A percentile compares a stretch with the other conserved stretches of the same genome.
Evolutionary conservation across 2,888 invertebrate genomes (phyloP).

Genomic region (Macropis europaea): DNA sequence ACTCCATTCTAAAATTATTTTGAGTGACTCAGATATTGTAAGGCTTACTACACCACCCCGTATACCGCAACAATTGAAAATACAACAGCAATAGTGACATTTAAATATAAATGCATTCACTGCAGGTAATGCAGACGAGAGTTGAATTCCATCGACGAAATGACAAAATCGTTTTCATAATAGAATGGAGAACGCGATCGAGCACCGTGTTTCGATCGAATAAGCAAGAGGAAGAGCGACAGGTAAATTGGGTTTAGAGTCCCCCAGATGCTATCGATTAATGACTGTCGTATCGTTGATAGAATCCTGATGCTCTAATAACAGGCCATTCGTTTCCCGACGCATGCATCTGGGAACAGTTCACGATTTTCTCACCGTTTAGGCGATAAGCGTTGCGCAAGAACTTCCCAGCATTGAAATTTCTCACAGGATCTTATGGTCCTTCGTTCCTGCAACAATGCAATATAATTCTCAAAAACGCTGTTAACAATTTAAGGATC

Average conservation of each 20-base stretch:
- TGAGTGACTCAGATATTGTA: too few species aligned
- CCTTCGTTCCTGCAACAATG: background rate
- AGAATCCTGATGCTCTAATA: background rate
- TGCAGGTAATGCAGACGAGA: too few species aligned
- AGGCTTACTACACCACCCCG: too few species aligned
- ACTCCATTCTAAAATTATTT: too few species aligned
- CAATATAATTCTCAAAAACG: background rate
- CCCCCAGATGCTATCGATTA: background rate
- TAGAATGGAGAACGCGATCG: too few species aligned
- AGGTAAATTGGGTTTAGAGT: conserved; percentile 2
- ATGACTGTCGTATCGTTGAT: background rate
- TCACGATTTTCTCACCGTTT: background rate
- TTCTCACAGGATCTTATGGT: background rate
- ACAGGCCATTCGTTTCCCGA: background rate
- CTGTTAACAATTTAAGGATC: background rate
- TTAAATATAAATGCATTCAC: too few species aligned
- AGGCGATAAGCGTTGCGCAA: background rate
- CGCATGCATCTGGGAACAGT: background rate
- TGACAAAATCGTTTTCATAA: background rate
- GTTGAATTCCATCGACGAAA: too few species aligned
- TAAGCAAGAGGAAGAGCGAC: background rate
- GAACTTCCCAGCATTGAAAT: conserved; percentile 6
- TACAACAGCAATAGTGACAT: too few species aligned
- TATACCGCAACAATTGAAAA: too few species aligned
- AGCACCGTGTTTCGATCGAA: conserved; percentile 1